Base-by-base conservation (phyloP, 2,888 invertebrate species). In the Netelia fuscicornis region DNA sequence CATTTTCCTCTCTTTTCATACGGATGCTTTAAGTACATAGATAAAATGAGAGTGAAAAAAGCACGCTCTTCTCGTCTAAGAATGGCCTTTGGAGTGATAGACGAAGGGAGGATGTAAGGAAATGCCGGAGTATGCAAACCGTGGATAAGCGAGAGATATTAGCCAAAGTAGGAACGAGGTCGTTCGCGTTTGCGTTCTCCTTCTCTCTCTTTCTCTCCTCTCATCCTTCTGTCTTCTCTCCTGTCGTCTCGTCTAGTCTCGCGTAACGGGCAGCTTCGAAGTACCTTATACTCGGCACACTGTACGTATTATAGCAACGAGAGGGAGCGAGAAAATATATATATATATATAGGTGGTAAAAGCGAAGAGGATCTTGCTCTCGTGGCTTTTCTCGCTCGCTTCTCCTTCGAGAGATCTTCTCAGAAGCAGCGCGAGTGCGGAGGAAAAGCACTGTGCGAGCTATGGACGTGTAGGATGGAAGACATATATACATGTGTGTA, bases 91-190 rank as follows among this genome's bases (percentile, higher is more conserved):
- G 62, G 72, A 60, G 42, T 48, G 56, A 70, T 42, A 25, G 58
- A 30, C 60, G 76, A 81, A 60, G 81, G 68, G 79, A 88, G 84
- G 85, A 77, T 86, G 84, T 85, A 86, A 80, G 83, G 83, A 87
- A 82, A 87, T 83, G 85, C 84, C 79, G 86, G 88, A 86, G 89
- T 88, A 91, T 91, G 91, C 89, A 87, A 90, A 91, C 90, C 86
- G 88, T 89, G 91, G 92, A 92, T 92, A 92, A 92, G 92, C 89
- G 84, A 71, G 71, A 88, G 90, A 92, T 92, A 93, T 93, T 92
- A 92, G 91, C 89, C 88, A 89, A 62, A 81, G 81, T 77, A 74
- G 67, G 65, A 84, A 80, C 75, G 79, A 62, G 75, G 70, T 70
- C 75, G 64, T 75, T 30, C 60, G 23, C 68, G 65, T 75, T 70